These are phyloP conservation scores for Cyclina sinensis DNA, from an alignment of 1,140 invertebrate genomes.

Conservation along the genomic window DNA sequence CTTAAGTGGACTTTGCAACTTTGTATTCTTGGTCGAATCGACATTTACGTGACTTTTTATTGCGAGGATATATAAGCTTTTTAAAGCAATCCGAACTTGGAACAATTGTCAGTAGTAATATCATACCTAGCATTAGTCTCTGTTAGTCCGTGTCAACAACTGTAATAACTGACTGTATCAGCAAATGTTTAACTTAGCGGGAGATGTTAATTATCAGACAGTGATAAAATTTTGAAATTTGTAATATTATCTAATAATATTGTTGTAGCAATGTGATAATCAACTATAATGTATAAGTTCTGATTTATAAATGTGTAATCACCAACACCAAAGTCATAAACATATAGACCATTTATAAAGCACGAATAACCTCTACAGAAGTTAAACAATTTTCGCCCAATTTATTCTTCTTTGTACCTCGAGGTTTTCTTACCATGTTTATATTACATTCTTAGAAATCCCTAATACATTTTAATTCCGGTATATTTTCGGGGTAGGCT, in stretches of 20 bases:
- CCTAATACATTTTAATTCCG: not conserved
- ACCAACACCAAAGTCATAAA: not conserved
- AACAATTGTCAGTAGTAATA: not conserved
- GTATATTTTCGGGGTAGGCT: not conserved
- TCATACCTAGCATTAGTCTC: not conserved
- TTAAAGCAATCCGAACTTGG: not conserved
- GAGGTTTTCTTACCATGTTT: not conserved
- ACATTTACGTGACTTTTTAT: not conserved
- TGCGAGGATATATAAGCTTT: not conserved
- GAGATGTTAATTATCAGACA: not conserved
- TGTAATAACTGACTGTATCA: not conserved
- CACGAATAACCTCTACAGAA: constrained; percentile 15
- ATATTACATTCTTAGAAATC: constrained; percentile 2
- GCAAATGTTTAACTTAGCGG: not conserved
- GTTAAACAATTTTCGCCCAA: not conserved
- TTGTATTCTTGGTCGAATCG: not conserved
- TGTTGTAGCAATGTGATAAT: not conserved
- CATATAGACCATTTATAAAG: not conserved
- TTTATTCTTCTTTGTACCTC: not conserved
- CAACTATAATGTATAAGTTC: too few species aligned
- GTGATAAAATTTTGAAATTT: not conserved
- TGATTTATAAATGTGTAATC: constrained; percentile 10
- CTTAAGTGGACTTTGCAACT: not conserved
- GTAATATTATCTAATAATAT: not conserved
- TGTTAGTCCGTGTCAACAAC: too few species aligned